These are phyloP conservation scores for Rafetus swinhoei DNA, from an alignment of 2,113 vertebrate species.

Conservation along the genomic window DNA sequence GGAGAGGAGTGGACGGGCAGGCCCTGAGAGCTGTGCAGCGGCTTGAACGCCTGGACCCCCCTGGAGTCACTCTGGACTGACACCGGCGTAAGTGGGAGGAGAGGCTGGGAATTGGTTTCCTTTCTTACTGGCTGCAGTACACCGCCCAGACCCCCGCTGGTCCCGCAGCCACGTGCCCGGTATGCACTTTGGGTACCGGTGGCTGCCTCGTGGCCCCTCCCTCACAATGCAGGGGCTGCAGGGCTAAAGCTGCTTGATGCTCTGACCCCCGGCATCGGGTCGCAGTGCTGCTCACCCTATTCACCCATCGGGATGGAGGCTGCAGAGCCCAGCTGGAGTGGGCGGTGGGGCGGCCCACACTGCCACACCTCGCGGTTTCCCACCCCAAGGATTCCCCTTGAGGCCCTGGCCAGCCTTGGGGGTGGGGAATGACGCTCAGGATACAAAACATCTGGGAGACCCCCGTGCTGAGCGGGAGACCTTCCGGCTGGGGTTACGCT, in stretches of 20 bases:
- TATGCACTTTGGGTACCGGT: neutral
- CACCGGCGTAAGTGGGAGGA: neutral
- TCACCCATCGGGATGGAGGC: neutral
- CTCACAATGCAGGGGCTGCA: no score
- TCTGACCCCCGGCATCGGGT: neutral
- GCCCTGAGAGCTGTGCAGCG: neutral
- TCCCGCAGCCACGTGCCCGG: accelerated
- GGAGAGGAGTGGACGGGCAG: neutral
- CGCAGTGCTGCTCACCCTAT: neutral
- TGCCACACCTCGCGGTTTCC: neutral
- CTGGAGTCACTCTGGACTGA: neutral
- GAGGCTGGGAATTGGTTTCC: neutral
- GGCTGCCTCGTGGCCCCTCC: neutral
- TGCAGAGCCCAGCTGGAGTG: neutral
- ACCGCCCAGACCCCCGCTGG: neutral
- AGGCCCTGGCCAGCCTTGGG: neutral
- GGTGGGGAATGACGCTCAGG: neutral
- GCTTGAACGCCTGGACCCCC: neutral
- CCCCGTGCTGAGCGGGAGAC: neutral
- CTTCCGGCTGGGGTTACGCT: neutral
- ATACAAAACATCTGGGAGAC: neutral
- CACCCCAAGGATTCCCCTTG: no score
- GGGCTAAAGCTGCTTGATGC: no score
- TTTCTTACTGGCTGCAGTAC: neutral
- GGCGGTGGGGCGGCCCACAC: no score